Evolutionary conservation across 2,888 invertebrate species (phyloP), one percentile per base, ranked within the genome.

Genomic region (Hyppa rectilinea): DNA sequence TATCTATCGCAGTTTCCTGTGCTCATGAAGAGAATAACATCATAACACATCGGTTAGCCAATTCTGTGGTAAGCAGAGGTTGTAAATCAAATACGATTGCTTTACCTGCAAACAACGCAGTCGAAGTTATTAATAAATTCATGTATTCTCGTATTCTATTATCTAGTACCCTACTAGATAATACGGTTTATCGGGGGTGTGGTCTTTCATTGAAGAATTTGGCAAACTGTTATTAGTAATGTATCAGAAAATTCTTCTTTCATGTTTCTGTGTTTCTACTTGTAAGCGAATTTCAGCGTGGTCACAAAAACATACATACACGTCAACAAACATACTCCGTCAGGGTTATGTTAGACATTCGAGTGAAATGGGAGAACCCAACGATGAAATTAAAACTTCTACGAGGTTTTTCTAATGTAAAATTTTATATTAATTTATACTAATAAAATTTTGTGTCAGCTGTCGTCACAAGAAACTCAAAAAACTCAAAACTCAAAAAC

Each of bases 71-170:
- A 20, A 56, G 38, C 64, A 49, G 61, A 9, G 40, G 20, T 38
- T 29, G 67, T 77, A 77, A 77, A 79, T 77, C 76, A 77, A 58
- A 53, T 52, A 55, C 40, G 29, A 62, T 79, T 61, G 75, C 47
- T 74, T 56, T 74, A 74, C 75, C 76, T 74, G 67, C 34, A 67
- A 34, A 78, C 55, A 40, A 20, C 26, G 38, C 20, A 73, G 56
- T 9, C 34, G n/a, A 45, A 47, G 34, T 36, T 76, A 79, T 79
- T 61, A 40, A 76, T 76, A 73, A 5, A 67, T 34, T 40, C 10
- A 6, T 14, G 14, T 26, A 14, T 9, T n/a, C n/a, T n/a, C n/a
- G n/a, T n/a, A n/a, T n/a, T n/a, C n/a, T n/a, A n/a, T n/a, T n/a
- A n/a, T n/a, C n/a, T n/a, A 34, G 0, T 10, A 52, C 29, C 1